Conservation (phyloP, 2,113 vertebrate genomes). For the Limnothrissa miodon region DNA sequence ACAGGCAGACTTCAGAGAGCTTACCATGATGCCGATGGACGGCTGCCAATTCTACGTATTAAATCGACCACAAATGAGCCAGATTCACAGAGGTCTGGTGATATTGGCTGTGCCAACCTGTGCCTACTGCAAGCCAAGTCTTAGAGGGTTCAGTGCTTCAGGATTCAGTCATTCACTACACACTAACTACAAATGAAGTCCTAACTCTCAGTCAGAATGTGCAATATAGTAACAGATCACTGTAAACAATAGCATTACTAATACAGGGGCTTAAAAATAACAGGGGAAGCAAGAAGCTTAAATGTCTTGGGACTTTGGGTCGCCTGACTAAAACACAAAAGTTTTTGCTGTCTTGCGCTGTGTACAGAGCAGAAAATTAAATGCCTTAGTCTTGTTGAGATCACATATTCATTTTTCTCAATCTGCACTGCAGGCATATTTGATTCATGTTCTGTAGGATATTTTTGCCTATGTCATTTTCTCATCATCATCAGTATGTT, state of each 20-base stretch:
- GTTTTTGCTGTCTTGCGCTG: neutral
- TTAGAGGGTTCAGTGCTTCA: too few species aligned
- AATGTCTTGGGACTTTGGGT: neutral
- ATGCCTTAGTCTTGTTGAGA: neutral
- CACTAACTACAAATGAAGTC: neutral
- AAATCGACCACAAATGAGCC: too few species aligned
- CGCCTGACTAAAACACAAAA: neutral
- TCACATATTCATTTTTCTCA: neutral
- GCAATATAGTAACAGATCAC: neutral
- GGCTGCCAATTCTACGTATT: too few species aligned
- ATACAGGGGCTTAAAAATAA: neutral
- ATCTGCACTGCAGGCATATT: neutral
- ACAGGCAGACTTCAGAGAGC: too few species aligned
- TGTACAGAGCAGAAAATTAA: conserved; percentile 6
- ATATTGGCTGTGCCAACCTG: too few species aligned
- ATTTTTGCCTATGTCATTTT: neutral
- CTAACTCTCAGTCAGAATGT: neutral
- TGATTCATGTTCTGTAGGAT: neutral
- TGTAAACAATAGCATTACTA: neutral
- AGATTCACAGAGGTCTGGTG: too few species aligned
- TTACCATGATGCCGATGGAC: too few species aligned
- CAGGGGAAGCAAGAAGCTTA: neutral
- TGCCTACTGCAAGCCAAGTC: too few species aligned
- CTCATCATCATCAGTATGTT: neutral
- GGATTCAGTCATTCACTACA: neutral